A percentile compares a stretch with the other conserved stretches of the same genome.
Evolutionary conservation across 2,888 invertebrate genomes (phyloP).

Genomic region (Coleophora flavipennella): DNA sequence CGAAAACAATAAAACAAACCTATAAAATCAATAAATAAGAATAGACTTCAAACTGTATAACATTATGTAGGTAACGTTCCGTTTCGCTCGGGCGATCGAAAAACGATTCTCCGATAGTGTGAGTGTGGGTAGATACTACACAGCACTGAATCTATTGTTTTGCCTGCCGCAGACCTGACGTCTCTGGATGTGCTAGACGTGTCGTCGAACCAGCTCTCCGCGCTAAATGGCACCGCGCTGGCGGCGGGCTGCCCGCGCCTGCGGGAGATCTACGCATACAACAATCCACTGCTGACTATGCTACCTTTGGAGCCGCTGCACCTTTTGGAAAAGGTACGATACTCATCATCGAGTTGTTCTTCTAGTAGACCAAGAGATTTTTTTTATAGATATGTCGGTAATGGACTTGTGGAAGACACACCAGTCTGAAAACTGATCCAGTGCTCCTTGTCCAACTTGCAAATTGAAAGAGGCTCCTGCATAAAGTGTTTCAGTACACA

Average conservation of each 20-base stretch:
- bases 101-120: not conserved
- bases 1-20: too few relatives aligned
- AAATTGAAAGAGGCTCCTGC: too few relatives aligned
- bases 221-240: conserved; percentile 7
- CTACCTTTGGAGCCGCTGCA: not conserved
- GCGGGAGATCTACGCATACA: conserved; percentile 5
- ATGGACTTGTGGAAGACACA: too few relatives aligned
- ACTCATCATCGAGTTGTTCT: too few relatives aligned
- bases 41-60: too few relatives aligned
- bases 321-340: not conserved
- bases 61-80: not conserved
- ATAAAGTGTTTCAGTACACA: too few relatives aligned
- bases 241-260: conserved; percentile 3
- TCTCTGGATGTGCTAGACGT: conserved; percentile 16
- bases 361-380: too few relatives aligned
- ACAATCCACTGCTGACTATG: not conserved
- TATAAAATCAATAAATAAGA: too few relatives aligned
- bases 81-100: not conserved
- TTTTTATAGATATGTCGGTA: too few relatives aligned
- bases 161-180: conserved; percentile 9
- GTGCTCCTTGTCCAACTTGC: too few relatives aligned
- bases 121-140: not conserved
- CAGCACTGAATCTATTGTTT: not conserved
- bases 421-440: too few relatives aligned
- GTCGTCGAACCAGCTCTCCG: conserved; percentile 5